phyloP scores from a whole-genome alignment of 1,140 invertebrate species.

The Uloborus diversus region DNA sequence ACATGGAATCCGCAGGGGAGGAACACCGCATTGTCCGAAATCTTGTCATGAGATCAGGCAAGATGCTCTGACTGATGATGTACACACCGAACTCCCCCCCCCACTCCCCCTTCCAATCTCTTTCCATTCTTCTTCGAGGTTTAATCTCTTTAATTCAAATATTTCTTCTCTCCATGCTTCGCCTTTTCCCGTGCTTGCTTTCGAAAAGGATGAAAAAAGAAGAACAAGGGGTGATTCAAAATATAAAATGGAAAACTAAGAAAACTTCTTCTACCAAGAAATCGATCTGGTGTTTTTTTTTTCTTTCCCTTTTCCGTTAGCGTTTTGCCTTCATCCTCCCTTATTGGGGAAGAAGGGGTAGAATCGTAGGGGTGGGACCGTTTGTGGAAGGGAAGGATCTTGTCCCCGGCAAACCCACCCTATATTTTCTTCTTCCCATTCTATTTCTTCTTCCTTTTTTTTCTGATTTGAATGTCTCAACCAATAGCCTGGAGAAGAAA shows the following conservation, averaged over 20 bases:
- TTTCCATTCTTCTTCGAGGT: neutral
- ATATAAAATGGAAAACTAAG: neutral
- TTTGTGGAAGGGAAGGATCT: constrained; percentile 36
- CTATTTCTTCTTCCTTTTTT: neutral
- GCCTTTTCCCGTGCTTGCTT: constrained; percentile 27
- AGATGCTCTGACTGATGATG: constrained; percentile 2
- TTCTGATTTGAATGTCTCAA: constrained; percentile 10
- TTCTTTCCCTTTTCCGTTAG: neutral
- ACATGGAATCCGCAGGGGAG: no score
- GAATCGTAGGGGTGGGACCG: neutral
- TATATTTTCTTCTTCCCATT: neutral
- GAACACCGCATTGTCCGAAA: constrained; percentile 27
- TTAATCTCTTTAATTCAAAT: constrained; percentile 55
- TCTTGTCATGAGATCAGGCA: constrained; percentile 25
- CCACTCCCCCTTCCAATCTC: neutral
- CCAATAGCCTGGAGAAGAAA: constrained; percentile 23
- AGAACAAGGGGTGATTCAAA: constrained; percentile 8
- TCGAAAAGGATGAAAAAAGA: constrained; percentile 19
- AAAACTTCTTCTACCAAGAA: neutral
- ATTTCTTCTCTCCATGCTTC: neutral
- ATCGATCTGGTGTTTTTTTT: constrained; percentile 1
- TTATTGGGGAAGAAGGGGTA: no score
- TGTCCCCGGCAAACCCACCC: constrained; percentile 28
- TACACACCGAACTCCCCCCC: neutral
- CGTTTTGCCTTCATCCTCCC: no score